Conservation (phyloP, 2,113 vertebrate species). For the Aleadryas rufinucha region DNA sequence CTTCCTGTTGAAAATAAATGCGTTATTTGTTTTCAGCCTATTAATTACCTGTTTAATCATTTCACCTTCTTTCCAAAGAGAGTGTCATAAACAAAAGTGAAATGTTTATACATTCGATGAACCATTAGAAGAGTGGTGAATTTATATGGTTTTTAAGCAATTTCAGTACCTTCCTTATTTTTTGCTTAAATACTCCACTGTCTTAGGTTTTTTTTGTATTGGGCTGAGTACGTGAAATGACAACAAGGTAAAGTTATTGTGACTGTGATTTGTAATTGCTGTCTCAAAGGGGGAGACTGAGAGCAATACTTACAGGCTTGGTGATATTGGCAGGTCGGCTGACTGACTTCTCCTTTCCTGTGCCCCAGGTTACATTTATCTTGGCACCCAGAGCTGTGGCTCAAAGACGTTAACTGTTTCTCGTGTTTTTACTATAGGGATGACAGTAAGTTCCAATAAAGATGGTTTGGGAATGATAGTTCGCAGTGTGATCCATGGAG, state of each 20-base stretch:
- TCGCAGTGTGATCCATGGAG: constrained; percentile 91
- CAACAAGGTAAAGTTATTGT: not conserved
- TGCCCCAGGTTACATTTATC: not conserved
- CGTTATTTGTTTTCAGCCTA: rapidly evolving
- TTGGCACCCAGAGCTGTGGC: not conserved
- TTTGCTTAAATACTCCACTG: not conserved
- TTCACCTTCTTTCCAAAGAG: not conserved
- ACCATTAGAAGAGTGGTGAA: not conserved
- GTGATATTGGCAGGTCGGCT: rapidly evolving
- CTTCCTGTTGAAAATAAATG: not conserved
- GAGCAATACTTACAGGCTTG: not conserved
- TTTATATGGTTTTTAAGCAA: not conserved
- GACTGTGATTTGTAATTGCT: not conserved
- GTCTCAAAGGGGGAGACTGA: not conserved
- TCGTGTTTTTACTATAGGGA: constrained; percentile 72
- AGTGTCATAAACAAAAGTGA: not conserved
- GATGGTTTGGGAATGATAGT: constrained; percentile 91
- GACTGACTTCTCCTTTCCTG: not conserved
- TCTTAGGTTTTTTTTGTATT: not conserved
- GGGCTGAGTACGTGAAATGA: not conserved
- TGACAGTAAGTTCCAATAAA: constrained; percentile 93
- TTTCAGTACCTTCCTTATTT: not conserved
- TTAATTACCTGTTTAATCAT: not conserved
- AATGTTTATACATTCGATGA: not conserved
- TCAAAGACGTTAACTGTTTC: not conserved